Percentiles rank a stretch among this genome's conserved stretches.
Evolutionary conservation across 1,140 invertebrate species (phyloP).

Genomic region (Drosophila tani): DNA sequence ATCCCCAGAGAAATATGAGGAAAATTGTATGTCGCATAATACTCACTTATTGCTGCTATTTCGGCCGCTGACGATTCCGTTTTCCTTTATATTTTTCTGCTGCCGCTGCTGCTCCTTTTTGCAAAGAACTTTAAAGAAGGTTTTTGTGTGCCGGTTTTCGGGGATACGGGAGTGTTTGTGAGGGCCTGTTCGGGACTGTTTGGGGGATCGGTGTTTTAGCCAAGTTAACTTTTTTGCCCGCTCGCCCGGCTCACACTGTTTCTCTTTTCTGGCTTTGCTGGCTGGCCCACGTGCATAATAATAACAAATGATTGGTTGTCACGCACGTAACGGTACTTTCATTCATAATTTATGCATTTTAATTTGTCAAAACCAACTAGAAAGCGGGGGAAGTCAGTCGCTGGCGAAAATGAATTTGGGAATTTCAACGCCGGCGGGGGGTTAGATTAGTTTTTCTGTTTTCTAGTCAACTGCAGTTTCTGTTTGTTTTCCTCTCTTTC

Average conservation of each 20-base stretch:
- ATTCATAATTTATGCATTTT: conserved; percentile 84
- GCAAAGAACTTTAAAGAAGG: conserved; percentile 33
- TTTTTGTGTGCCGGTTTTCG: conserved; percentile 9
- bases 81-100: conserved; percentile 17
- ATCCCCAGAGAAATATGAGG: conserved; percentile 51
- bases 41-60: conserved; percentile 54
- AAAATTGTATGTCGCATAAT: conserved; percentile 48
- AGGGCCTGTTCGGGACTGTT: not conserved
- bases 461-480: conserved; percentile 27
- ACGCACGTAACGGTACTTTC: conserved; percentile 83
- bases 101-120: conserved; percentile 6
- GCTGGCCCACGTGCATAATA: conserved; percentile 77
- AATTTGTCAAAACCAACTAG: conserved; percentile 75
- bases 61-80: conserved; percentile 26
- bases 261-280: conserved; percentile 22
- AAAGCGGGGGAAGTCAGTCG: conserved; percentile 4
- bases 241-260: conserved; percentile 24
- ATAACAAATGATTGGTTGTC: conserved; percentile 83
- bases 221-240: conserved; percentile 38
- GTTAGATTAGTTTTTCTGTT: conserved; percentile 9
- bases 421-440: conserved; percentile 3
- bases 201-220: conserved; percentile 17
- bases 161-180: too few species aligned
- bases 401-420: conserved; percentile 41
- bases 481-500: conserved; percentile 24